Conservation (phyloP, 1,140 invertebrate genomes). For the Halesus radiatus region DNA sequence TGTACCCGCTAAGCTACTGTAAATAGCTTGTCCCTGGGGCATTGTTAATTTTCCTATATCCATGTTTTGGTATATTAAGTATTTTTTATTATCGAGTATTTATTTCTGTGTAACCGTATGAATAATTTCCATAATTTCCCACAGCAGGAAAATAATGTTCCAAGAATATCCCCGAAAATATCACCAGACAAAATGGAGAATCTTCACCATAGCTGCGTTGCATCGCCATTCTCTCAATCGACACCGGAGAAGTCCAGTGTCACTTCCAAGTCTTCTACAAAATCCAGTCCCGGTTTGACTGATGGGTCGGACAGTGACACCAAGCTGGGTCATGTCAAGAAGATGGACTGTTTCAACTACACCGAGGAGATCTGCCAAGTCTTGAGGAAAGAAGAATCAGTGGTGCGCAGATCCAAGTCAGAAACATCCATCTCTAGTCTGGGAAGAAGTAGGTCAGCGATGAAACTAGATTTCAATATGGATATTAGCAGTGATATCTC, state of each 20-base stretch:
- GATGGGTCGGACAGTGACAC: conserved; percentile 26
- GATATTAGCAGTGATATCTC: conserved; percentile 68
- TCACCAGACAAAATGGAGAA: conserved; percentile 11
- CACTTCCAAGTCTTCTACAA: conserved; percentile 21
- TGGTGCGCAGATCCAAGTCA: conserved; percentile 36
- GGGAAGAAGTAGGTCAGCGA: conserved; percentile 33
- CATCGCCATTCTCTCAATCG: conserved; percentile 52
- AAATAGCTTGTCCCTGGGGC: too few species aligned
- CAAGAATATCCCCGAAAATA: background rate
- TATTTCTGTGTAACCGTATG: too few species aligned
- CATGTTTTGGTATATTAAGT: too few species aligned
- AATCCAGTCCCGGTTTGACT: conserved; percentile 41
- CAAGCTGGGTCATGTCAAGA: conserved; percentile 10
- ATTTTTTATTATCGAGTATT: too few species aligned
- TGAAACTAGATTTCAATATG: conserved; percentile 68
- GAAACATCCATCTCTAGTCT: conserved; percentile 43
- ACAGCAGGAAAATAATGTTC: too few species aligned
- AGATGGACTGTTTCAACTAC: background rate
- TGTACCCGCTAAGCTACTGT: too few species aligned
- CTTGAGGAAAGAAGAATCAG: background rate
- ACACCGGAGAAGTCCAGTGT: conserved; percentile 52
- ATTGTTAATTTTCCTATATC: too few species aligned
- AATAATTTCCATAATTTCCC: too few species aligned
- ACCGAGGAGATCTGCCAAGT: background rate
- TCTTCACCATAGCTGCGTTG: conserved; percentile 37